phyloP scores from a whole-genome alignment of 2,113 vertebrate species.

The Raja brachyura region DNA sequence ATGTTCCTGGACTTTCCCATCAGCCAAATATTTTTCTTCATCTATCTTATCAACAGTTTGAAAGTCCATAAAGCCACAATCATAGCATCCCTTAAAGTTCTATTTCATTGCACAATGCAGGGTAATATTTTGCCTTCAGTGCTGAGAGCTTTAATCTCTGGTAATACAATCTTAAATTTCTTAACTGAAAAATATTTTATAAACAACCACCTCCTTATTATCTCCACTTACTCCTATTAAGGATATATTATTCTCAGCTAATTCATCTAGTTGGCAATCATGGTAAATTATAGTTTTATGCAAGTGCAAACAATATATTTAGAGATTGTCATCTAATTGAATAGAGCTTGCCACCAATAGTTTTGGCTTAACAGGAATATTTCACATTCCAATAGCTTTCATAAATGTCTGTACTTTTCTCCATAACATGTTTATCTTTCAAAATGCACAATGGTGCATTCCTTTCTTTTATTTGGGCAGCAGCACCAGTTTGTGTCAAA shows the following conservation, averaged over 20 bases:
- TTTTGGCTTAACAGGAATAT: neutral
- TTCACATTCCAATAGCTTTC: neutral
- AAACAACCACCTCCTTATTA: neutral
- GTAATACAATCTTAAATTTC: neutral
- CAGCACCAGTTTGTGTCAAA: too few relatives aligned
- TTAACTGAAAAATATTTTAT: neutral
- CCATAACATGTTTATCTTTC: neutral
- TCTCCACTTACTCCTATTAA: neutral
- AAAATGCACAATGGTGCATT: neutral
- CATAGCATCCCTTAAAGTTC: neutral
- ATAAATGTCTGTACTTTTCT: neutral
- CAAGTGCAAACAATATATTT: neutral
- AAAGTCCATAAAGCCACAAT: neutral
- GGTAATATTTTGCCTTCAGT: neutral
- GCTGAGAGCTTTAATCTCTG: neutral
- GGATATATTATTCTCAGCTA: neutral
- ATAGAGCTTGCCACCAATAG: neutral
- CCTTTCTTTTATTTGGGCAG: neutral
- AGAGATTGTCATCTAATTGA: neutral
- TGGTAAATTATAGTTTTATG: slow-evolving; percentile 4
- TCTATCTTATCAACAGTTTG: neutral
- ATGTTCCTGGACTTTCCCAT: neutral
- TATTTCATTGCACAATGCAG: neutral
- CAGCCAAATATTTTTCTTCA: neutral
- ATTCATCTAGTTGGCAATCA: neutral